Evolutionary conservation across 2,888 invertebrate genomes (phyloP).

Genomic region (Yponomeuta sedellus): DNA sequence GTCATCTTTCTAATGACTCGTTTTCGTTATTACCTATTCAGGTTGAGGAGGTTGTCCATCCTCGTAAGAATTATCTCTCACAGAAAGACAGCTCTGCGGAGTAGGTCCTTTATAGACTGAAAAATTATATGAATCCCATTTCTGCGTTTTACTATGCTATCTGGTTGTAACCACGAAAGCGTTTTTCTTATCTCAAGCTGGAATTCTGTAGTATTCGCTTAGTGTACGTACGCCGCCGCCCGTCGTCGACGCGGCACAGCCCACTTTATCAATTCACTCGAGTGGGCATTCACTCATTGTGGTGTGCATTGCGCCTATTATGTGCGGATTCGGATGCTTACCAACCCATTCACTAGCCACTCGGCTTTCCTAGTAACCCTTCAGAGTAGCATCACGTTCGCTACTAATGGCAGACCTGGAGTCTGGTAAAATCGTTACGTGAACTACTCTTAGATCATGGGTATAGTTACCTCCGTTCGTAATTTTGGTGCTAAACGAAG

Average conservation of each 20-base stretch:
- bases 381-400: not conserved
- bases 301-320: slow-evolving; percentile 66
- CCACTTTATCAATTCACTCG: slow-evolving; percentile 74
- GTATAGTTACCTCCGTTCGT: too few species aligned
- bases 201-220: not conserved
- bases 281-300: slow-evolving; percentile 73
- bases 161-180: not conserved
- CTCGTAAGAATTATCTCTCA: too few species aligned
- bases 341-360: slow-evolving; percentile 58
- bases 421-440: too few species aligned
- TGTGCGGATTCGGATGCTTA: slow-evolving; percentile 56
- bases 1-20: too few species aligned
- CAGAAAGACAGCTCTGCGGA: too few species aligned
- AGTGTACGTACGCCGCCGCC: not conserved
- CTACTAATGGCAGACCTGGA: not conserved
- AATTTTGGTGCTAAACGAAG: too few species aligned
- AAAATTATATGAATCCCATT: too few species aligned
- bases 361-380: slow-evolving; percentile 19
- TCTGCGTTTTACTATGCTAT: too few species aligned
- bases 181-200: not conserved
- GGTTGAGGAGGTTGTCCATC: too few species aligned
- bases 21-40: too few species aligned
- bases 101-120: too few species aligned
- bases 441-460: too few species aligned
- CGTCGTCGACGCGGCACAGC: slow-evolving; percentile 29